Evolutionary conservation across 2,888 invertebrate species (phyloP).

Genomic region (Polyploca ridens): DNA sequence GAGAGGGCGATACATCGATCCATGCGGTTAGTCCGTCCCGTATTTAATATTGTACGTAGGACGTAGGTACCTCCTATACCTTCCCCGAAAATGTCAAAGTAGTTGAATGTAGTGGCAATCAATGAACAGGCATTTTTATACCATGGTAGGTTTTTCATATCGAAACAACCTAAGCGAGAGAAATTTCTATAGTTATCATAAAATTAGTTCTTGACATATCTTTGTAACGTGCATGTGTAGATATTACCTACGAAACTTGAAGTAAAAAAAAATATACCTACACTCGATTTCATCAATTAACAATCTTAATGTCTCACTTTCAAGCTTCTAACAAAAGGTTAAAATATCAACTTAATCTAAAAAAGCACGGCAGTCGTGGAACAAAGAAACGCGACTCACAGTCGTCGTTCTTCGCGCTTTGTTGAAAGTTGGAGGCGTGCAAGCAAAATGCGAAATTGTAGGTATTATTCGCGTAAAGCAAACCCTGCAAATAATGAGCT

Average conservation of each 20-base stretch:
- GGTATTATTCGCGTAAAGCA: conserved; percentile 8
- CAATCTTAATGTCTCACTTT: conserved; percentile 1
- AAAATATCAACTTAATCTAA: not conserved
- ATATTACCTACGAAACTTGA: not conserved
- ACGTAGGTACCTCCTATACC: not conserved
- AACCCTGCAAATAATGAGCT: conserved; percentile 11
- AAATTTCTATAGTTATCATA: too few species aligned
- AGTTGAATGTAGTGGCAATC: too few species aligned
- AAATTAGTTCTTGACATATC: too few species aligned
- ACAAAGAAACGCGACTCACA: conserved; percentile 13
- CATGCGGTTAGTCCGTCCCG: conserved; percentile 23
- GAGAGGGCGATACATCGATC: conserved; percentile 54
- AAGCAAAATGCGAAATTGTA: conserved; percentile 7
- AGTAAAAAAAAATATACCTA: not conserved
- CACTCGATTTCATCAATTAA: not conserved
- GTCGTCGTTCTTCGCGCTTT: conserved; percentile 6
- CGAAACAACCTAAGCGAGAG: too few species aligned
- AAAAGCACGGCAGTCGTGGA: not conserved
- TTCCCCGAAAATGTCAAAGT: too few species aligned
- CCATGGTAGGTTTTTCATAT: too few species aligned
- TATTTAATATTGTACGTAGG: not conserved
- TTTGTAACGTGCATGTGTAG: too few species aligned
- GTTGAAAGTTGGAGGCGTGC: conserved; percentile 10
- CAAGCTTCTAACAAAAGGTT: not conserved
- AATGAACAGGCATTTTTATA: too few species aligned